Conservation (phyloP, 2,113 vertebrate genomes). For the Pseudorectes ferrugineus region DNA sequence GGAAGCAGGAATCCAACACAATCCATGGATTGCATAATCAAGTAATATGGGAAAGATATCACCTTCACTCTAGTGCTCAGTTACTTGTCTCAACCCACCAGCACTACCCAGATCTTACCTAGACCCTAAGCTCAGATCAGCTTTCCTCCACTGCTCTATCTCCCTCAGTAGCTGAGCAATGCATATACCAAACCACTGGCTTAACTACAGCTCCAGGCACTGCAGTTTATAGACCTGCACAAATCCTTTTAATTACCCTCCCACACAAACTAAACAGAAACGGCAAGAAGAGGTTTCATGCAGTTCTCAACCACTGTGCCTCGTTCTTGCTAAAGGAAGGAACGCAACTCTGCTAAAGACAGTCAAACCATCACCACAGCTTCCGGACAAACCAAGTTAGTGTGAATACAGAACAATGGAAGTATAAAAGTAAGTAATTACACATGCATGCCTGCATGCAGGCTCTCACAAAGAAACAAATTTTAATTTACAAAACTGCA, state of each 20-base stretch:
- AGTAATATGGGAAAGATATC: fast-evolving
- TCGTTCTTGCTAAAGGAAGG: background rate
- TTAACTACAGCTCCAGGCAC: background rate
- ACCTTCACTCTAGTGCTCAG: background rate
- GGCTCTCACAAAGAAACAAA: background rate
- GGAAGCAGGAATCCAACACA: background rate
- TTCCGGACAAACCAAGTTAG: background rate
- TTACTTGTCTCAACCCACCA: background rate
- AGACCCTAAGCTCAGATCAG: background rate
- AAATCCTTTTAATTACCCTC: background rate
- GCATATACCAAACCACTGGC: background rate
- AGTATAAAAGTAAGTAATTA: background rate
- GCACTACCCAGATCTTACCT: background rate
- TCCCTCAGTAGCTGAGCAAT: background rate
- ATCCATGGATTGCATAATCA: background rate
- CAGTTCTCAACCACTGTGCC: background rate
- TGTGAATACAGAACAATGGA: background rate
- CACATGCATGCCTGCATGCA: background rate
- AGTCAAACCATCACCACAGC: background rate
- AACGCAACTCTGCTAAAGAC: background rate
- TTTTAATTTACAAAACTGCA: background rate
- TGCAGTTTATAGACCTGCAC: background rate
- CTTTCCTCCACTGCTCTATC: background rate
- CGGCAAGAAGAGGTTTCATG: background rate
- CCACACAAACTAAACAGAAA: background rate